These are phyloP conservation scores for Peromyscus polionotus DNA, from an alignment of 2,113 vertebrate species.

Conservation along the genomic window DNA sequence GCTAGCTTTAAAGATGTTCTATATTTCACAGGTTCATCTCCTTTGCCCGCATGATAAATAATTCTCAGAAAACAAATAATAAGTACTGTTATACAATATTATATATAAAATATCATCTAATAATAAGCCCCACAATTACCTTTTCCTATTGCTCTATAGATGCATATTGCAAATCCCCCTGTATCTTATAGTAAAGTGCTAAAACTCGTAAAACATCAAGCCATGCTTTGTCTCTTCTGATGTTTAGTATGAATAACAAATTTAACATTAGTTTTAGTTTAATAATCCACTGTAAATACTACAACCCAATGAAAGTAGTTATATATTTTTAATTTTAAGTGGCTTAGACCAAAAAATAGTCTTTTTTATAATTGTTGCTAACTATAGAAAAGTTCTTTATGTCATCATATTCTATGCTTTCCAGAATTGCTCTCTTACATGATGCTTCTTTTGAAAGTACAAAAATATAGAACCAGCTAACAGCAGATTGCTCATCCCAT, in stretches of 20 bases:
- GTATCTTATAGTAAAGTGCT: neutral
- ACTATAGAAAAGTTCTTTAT: neutral
- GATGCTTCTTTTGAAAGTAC: neutral
- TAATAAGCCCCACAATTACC: neutral
- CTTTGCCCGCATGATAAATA: conserved; percentile 16
- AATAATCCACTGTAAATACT: neutral
- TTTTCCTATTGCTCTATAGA: neutral
- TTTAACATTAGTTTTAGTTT: conserved; percentile 14
- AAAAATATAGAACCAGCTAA: neutral
- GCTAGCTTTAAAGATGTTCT: neutral
- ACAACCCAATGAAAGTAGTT: neutral
- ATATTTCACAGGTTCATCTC: neutral
- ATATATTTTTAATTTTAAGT: conserved; percentile 38
- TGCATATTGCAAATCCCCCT: neutral
- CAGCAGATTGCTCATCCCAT: neutral
- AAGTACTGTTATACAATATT: neutral
- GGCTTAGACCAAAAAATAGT: neutral
- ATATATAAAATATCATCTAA: neutral
- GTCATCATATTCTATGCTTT: neutral
- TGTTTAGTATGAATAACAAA: neutral
- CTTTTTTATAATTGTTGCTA: neutral
- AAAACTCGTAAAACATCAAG: neutral
- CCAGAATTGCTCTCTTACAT: neutral
- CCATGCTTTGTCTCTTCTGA: neutral
- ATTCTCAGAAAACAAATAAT: neutral